Evolutionary conservation across 2,888 invertebrate species (phyloP).

Genomic region (Lathronympha strigana): DNA sequence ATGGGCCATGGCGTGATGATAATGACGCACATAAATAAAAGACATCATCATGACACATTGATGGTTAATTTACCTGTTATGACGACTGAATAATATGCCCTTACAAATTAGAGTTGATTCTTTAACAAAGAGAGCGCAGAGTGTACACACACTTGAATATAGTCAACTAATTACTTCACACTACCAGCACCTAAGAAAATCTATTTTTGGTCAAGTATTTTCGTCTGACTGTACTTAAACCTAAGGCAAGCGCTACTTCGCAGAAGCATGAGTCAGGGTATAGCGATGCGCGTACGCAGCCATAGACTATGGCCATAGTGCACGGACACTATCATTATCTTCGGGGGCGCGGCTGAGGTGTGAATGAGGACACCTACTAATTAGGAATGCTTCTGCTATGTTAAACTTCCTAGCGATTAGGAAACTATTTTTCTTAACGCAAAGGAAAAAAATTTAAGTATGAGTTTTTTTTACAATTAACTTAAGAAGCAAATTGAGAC

Average conservation of each 20-base stretch:
- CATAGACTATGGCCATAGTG: conserved; percentile 22
- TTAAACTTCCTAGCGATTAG: neutral
- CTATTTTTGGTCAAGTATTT: conserved; percentile 22
- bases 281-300: conserved; percentile 50
- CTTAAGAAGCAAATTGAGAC: too few species aligned
- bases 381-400: neutral
- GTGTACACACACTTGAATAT: neutral
- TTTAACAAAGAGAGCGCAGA: too few species aligned
- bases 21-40: conserved; percentile 7
- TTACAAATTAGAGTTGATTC: neutral
- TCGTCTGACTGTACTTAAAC: conserved; percentile 30
- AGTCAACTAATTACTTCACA: neutral
- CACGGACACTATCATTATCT: conserved; percentile 56
- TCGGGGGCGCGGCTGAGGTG: conserved; percentile 50
- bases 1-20: neutral
- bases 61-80: conserved; percentile 7
- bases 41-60: conserved; percentile 15
- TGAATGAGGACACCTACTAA: conserved; percentile 31
- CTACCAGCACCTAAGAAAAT: neutral
- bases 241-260: conserved; percentile 41
- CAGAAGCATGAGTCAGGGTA: conserved; percentile 57
- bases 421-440: neutral
- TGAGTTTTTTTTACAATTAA: too few species aligned
- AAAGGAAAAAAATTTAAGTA: neutral
- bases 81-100: neutral